phyloP scores from a whole-genome alignment of 2,113 vertebrate genomes.

The Leptodactylus fuscus region DNA sequence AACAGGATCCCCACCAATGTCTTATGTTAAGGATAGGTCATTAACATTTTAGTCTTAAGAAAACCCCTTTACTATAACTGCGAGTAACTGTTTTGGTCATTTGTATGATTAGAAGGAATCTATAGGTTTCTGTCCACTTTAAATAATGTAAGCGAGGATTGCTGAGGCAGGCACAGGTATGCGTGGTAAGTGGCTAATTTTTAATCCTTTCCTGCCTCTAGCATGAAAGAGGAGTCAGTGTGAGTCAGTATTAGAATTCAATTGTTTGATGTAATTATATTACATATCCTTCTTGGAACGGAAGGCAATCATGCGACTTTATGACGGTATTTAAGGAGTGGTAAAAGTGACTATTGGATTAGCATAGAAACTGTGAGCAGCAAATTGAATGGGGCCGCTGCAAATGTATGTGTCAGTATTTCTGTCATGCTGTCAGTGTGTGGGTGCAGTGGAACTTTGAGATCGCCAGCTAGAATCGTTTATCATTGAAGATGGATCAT shows the following conservation, averaged over 20 bases:
- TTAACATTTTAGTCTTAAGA: no score
- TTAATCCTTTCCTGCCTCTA: background rate
- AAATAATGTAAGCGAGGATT: background rate
- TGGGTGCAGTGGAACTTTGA: constrained; percentile 37
- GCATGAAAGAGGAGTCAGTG: background rate
- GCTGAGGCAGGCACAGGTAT: background rate
- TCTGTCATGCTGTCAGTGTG: constrained; percentile 45
- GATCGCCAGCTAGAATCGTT: constrained; percentile 21
- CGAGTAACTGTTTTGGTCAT: background rate
- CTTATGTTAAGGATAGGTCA: no score
- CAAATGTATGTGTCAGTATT: constrained; percentile 25
- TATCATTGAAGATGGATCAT: constrained; percentile 15
- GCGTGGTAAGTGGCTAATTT: background rate
- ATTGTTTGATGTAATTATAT: constrained; percentile 35
- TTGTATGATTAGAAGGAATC: background rate
- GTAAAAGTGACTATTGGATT: constrained; percentile 43
- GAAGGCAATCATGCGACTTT: constrained; percentile 19
- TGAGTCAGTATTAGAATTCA: constrained; percentile 13
- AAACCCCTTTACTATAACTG: no score
- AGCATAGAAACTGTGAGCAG: constrained; percentile 31
- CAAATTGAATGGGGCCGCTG: constrained; percentile 15
- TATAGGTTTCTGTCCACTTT: background rate
- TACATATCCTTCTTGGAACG: constrained; percentile 8
- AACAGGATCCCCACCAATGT: no score
- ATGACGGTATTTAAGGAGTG: constrained; percentile 29